phyloP scores from a whole-genome alignment of 2,113 vertebrate genomes.

The Salvelinus alpinus region DNA sequence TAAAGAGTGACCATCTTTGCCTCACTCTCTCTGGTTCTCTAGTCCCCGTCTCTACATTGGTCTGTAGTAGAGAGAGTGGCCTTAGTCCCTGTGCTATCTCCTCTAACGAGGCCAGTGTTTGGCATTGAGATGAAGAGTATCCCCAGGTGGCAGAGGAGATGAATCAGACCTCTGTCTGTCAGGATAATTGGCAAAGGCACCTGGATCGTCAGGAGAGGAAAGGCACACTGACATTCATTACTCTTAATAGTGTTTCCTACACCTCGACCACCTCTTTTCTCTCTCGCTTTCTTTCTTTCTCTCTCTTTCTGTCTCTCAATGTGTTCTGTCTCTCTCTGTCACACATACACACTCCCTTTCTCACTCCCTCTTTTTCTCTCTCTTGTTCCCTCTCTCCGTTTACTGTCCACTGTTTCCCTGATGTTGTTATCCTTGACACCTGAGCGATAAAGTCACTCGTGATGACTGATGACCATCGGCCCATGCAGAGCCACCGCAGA shows the following conservation, averaged over 20 bases:
- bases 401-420: conserved; percentile 40
- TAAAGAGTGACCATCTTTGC: conserved; percentile 15
- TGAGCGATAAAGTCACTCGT: conserved; percentile 64
- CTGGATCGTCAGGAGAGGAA: conserved; percentile 51
- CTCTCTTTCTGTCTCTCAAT: background rate
- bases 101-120: conserved; percentile 51
- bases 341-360: conserved; percentile 3
- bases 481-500: conserved; percentile 41
- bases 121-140: conserved; percentile 25
- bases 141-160: conserved; percentile 31
- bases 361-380: conserved; percentile 36
- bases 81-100: background rate
- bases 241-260: conserved; percentile 47
- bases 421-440: conserved; percentile 63
- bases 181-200: conserved; percentile 60
- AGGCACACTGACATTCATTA: conserved; percentile 62
- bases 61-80: no score
- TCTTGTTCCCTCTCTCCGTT: conserved; percentile 33
- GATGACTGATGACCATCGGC: conserved; percentile 57
- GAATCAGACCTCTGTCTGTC: conserved; percentile 39
- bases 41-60: no score
- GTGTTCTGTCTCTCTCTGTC: background rate
- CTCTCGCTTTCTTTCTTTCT: conserved; percentile 30
- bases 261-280: conserved; percentile 41
- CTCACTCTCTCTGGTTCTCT: background rate